Evolutionary conservation across 1,140 invertebrate genomes (phyloP), one percentile per base, ranked within the genome.

Genomic region (Globodera rostochiensis): DNA sequence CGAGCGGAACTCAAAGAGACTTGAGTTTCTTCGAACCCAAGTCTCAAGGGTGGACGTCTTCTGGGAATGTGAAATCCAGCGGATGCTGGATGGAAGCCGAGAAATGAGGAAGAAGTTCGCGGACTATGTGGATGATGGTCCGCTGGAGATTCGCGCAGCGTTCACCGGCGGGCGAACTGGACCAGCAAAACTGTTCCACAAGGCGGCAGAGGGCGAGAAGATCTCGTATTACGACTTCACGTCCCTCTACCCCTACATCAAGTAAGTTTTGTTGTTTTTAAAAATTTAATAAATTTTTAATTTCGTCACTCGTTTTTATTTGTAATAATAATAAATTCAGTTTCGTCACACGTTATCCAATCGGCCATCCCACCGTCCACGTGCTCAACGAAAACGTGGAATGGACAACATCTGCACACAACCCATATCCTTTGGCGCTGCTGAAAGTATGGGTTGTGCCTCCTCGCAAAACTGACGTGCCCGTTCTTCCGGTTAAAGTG

Each of bases 21-120:
- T 66, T 0, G 21, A 77, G 3, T 71, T 75, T 8, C 47, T 78
- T 25, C n/a, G 57, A 9, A 50, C 8, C 11, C 60, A 78, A 2
- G 9, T 78, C 11, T 1, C 25, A 13, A n/a, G 57, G 3, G 25
- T 78, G 1, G 50, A 78, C 15, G 15, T 73, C 4, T 69, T 25
- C 50, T 78, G 77, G 77, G 77, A 78, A 36, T 78, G 77, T 46
- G 77, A 78, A 8, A 78, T 78, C 1, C 11, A 6, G 36, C 9
- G 73, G 13, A 67, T 67, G 77, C 5, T 78, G 4, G 47, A 75
- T 3, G 19, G 25, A 3, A 70, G 73, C 47, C n/a, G 25, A 0
- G 77, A 78, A 76, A 78, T 78, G 46, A 5, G 50, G 8, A 5
- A 74, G 21, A 74, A 8, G 0, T 74, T 74, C n/a, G 53, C 15